Conservation (phyloP, 2,113 vertebrate genomes). For the Panurus biarmicus region DNA sequence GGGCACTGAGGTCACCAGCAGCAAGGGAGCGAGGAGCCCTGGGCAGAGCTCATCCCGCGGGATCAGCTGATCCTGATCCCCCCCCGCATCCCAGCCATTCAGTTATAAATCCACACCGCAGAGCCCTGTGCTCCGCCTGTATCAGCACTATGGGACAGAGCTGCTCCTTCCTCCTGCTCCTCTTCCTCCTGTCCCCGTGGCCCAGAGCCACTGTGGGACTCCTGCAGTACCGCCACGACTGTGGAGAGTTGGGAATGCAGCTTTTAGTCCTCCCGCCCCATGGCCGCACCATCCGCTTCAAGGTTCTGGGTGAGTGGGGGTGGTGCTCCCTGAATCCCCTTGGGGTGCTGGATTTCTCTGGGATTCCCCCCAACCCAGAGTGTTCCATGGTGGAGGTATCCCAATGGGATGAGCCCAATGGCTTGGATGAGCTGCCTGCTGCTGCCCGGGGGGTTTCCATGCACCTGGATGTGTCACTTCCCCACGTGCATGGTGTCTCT, state of each 20-base stretch:
- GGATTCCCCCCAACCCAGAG: fast-evolving
- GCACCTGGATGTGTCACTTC: fast-evolving
- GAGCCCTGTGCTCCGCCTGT: fast-evolving
- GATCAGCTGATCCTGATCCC: background rate
- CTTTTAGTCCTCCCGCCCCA: background rate
- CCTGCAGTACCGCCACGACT: slow-evolving; percentile 8
- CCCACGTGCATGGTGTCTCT: fast-evolving
- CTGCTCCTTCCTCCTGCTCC: background rate
- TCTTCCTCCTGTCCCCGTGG: background rate
- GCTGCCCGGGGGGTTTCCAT: background rate
- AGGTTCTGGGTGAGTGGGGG: slow-evolving; percentile 53
- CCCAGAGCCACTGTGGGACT: background rate
- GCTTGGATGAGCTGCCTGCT: background rate
- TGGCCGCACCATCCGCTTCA: slow-evolving; percentile 6
- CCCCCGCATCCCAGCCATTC: fast-evolving
- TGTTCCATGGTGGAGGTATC: fast-evolving
- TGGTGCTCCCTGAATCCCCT: fast-evolving
- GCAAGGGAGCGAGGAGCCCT: background rate
- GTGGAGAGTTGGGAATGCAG: slow-evolving; percentile 40
- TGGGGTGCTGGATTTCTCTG: background rate
- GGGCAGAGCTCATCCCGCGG: background rate
- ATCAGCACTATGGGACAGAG: background rate
- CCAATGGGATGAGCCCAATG: fast-evolving
- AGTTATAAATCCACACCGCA: background rate
- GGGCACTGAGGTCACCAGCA: background rate